Evolutionary conservation across 2,797 vertebrate species (phyloP).

Genomic region (Decapterus maruadsi): DNA sequence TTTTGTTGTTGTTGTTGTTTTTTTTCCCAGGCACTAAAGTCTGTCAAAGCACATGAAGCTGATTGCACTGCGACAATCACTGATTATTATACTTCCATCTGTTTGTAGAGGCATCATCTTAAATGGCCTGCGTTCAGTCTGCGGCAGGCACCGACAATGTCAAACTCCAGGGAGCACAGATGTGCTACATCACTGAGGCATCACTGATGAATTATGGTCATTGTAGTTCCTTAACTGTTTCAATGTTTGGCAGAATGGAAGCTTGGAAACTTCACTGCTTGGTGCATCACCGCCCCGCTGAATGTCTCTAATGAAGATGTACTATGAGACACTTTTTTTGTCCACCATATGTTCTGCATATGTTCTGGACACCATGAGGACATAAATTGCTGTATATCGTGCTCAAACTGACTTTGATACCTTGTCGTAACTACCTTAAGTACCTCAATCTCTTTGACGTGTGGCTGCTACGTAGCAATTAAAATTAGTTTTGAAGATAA

Average conservation of each 20-base stretch:
- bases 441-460: background rate
- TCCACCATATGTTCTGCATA: background rate
- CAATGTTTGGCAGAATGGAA: constrained; percentile 13
- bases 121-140: constrained; percentile 21
- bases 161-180: constrained; percentile 52
- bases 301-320: background rate
- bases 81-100: constrained; percentile 67
- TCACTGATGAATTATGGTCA: constrained; percentile 53
- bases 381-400: background rate
- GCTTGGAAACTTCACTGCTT: constrained; percentile 7
- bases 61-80: constrained; percentile 32
- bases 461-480: background rate
- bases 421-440: background rate
- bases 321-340: background rate
- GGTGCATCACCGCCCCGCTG: background rate
- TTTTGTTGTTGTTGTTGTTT: background rate
- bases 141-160: constrained; percentile 40
- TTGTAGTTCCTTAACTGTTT: constrained; percentile 34
- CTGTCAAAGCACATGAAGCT: constrained; percentile 45
- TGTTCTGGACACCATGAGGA: background rate
- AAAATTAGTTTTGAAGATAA: background rate
- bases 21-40: constrained; percentile 20
- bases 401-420: background rate
- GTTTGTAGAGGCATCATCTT: constrained; percentile 40
- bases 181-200: constrained; percentile 51